Evolutionary conservation across 1,140 invertebrate species (phyloP), one percentile per base, ranked within the genome.

Genomic region (Theocolax elegans): DNA sequence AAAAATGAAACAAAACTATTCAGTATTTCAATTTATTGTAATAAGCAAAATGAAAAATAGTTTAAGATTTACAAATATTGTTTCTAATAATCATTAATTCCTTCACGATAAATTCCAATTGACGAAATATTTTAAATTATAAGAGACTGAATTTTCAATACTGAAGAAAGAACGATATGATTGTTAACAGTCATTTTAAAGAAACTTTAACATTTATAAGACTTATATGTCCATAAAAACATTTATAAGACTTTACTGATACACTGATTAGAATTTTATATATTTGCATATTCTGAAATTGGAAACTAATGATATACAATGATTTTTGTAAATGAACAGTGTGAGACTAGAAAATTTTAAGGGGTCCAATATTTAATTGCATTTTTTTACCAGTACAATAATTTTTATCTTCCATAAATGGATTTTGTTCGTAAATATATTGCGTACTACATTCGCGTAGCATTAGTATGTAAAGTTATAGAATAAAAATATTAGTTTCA

Each of bases 351-450:
- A n/a, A 27, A 40, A 25, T 1, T n/a, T 21, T 17, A n/a, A 25
- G 19, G 49, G 35, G 40, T 73, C 49, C 38, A 60, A 65, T 58
- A 48, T 68, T 72, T 68, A 38, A 69, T 60, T 69, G 38, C 56
- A 73, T 64, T 65, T 69, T n/a, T 60, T 42, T 68, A 65, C 15
- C 56, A 27, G 21, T 54, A 29, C 19, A 65, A 65, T 51, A 42
- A 51, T 51, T 40, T 27, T 40, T 40, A 44, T 49, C 3, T 49
- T 54, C 31, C n/a, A 25, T 38, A 10, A 67, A 38, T 15, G 1
- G 29, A 40, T 40, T 68, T 60, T 68, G 40, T 68, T 59, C n/a
- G n/a, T 35, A 23, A 56, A 48, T 59, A 51, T 58, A 67, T 35
- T n/a, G 25, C 29, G 29, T 69, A 31, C n/a, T 48, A 51, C 60